Evolutionary conservation across 2,888 invertebrate genomes (phyloP), one percentile per base, ranked within the genome.

Genomic region (Dexiosoma caninum): DNA sequence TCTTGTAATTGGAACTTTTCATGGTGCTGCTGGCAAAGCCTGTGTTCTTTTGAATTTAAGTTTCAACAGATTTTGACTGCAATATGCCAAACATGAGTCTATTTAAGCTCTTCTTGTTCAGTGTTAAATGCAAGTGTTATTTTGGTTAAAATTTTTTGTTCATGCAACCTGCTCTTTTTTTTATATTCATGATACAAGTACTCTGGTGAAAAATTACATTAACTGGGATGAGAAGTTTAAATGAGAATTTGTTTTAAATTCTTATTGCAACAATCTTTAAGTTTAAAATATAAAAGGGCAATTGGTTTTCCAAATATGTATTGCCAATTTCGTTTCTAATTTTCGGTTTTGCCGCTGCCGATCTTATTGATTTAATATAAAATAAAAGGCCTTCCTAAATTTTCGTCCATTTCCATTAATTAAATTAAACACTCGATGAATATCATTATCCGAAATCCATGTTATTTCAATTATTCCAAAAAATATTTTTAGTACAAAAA

Each of bases 61-160:
- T 55, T 46, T 55, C 35, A 46, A 51, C 44, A 60, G 64, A 49
- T 46, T 66, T 53, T 44, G 70, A 80, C 60, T 76, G 10, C 21
- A 40, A 66, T 60, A 69, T 21, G 44, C 10, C 67, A 62, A 32
- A 30, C 64, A 16, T 14, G 23, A 30, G 64, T 14, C 49, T 51
- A 16, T 35, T 66, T 51, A 51, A 30, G 51, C 14, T 51, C 51
- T 51, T 9, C 9, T 16, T 37, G 16, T 32, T 37, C 14, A 7
- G 19, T 14, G n/a, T 51, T 37, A 23, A 27, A 64, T 64, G 64
- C 10, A 64, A 64, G 46, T 51, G 49, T 27, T 51, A n/a, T 30
- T 30, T 51, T 51, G 9, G 30, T 51, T 30, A 9, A 1, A 14
- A n/a, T 51, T 30, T 23, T 23, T 49, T n/a, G 7, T 12, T 23